Percentiles rank a stretch among this genome's conserved stretches.
These are phyloP conservation scores for Ophthalmotilapia sp. DNA, from an alignment of 2,113 vertebrate genomes.

Conservation along the genomic window DNA sequence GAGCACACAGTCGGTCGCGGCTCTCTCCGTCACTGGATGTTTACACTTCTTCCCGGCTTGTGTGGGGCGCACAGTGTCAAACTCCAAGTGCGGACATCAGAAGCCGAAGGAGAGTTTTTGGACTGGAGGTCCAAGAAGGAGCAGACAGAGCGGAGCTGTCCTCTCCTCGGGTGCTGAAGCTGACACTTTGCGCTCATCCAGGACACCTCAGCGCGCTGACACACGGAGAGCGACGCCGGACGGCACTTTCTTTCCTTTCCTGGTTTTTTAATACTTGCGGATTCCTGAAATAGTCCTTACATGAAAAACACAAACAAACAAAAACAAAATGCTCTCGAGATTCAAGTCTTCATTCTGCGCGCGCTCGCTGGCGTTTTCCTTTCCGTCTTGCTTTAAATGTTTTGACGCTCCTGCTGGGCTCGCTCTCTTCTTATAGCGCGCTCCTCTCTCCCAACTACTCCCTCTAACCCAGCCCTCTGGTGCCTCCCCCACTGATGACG, in stretches of 20 bases:
- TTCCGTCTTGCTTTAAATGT: constrained; percentile 4
- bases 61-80: background rate
- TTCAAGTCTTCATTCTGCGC: constrained; percentile 13
- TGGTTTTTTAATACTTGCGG: background rate
- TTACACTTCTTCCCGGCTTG: constrained; percentile 50
- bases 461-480: constrained; percentile 41
- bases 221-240: constrained; percentile 14
- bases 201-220: constrained; percentile 1
- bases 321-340: background rate
- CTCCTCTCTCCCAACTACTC: constrained; percentile 35
- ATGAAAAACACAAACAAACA: background rate
- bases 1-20: constrained; percentile 53
- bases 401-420: constrained; percentile 26
- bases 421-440: constrained; percentile 40
- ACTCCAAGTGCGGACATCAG: constrained; percentile 18
- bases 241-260: background rate
- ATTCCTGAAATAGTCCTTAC: background rate
- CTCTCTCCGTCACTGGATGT: constrained; percentile 40
- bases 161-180: constrained; percentile 61
- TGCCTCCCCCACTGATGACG: constrained; percentile 61
- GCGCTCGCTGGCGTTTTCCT: background rate
- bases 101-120: background rate
- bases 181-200: constrained; percentile 21
- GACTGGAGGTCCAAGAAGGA: constrained; percentile 19
- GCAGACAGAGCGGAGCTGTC: constrained; percentile 53